phyloP scores from a whole-genome alignment of 2,113 vertebrate genomes.

The Bubalus kerabau region DNA sequence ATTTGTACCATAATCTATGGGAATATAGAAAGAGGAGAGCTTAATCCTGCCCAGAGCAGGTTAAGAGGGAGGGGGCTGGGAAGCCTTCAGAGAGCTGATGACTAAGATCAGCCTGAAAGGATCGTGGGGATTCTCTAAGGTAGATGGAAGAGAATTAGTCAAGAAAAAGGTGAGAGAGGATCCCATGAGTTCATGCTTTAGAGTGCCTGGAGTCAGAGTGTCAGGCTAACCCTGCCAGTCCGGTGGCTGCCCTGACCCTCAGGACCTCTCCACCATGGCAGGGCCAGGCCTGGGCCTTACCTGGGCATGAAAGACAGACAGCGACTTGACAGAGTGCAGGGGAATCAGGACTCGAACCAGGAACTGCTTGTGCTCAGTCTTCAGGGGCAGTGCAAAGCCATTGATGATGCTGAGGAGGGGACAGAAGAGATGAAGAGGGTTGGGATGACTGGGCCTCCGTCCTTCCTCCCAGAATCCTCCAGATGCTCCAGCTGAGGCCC shows the following conservation, averaged over 20 bases:
- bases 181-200: neutral
- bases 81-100: neutral
- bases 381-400: conserved; percentile 92
- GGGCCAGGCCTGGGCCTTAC: conserved; percentile 72
- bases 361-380: conserved; percentile 95
- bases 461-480: neutral
- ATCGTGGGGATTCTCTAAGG: neutral
- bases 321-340: conserved; percentile 91
- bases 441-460: neutral
- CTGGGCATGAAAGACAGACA: conserved; percentile 95
- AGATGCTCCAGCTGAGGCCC: neutral
- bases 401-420: conserved; percentile 88
- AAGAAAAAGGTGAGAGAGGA: neutral
- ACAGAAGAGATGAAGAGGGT: neutral
- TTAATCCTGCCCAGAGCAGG: neutral
- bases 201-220: neutral
- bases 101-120: neutral
- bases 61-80: neutral
- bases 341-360: conserved; percentile 93
- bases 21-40: neutral
- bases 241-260: neutral
- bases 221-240: neutral
- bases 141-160: neutral
- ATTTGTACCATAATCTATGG: neutral
- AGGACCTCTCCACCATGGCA: neutral